Conservation (phyloP, 92 coral and sea anemone genomes). For the Siderastrea radians region DNA sequence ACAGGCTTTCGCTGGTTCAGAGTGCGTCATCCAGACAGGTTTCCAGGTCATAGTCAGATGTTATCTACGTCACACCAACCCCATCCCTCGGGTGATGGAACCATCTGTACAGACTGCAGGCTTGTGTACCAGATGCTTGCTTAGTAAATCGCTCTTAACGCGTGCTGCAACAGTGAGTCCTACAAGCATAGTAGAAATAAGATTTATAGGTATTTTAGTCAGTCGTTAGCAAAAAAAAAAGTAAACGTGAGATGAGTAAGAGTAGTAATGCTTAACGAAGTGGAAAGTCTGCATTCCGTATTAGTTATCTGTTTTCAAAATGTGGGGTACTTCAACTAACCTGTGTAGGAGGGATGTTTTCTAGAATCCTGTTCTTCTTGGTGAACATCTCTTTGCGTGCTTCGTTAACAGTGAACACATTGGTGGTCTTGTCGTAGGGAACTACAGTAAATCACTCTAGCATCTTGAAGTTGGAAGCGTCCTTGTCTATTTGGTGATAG, state of each 20-base stretch:
- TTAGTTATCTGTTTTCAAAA: neutral
- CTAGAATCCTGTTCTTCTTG: slow-evolving; percentile 37
- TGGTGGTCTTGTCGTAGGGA: slow-evolving; percentile 20
- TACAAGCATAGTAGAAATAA: slow-evolving; percentile 32
- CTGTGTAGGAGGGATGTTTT: slow-evolving; percentile 58
- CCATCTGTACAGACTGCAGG: slow-evolving; percentile 6
- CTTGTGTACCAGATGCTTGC: slow-evolving; percentile 27
- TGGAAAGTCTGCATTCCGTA: neutral
- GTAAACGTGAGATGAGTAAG: no score
- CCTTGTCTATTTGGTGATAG: slow-evolving; percentile 10
- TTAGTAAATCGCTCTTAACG: slow-evolving; percentile 42
- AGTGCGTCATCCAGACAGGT: neutral
- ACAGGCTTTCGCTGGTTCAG: neutral
- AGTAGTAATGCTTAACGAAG: no score
- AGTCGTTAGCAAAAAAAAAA: no score
- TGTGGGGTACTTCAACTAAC: slow-evolving; percentile 15
- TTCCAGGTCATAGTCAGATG: neutral
- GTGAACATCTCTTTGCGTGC: slow-evolving; percentile 50
- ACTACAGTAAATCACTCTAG: slow-evolving; percentile 45
- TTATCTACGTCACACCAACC: neutral
- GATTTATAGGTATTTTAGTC: neutral
- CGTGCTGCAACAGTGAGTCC: slow-evolving; percentile 47
- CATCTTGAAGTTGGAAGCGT: slow-evolving; percentile 44
- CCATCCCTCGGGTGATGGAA: slow-evolving; percentile 30
- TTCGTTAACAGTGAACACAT: slow-evolving; percentile 11